Evolutionary conservation across 2,888 invertebrate genomes (phyloP).

Genomic region (Drosophila putrida): DNA sequence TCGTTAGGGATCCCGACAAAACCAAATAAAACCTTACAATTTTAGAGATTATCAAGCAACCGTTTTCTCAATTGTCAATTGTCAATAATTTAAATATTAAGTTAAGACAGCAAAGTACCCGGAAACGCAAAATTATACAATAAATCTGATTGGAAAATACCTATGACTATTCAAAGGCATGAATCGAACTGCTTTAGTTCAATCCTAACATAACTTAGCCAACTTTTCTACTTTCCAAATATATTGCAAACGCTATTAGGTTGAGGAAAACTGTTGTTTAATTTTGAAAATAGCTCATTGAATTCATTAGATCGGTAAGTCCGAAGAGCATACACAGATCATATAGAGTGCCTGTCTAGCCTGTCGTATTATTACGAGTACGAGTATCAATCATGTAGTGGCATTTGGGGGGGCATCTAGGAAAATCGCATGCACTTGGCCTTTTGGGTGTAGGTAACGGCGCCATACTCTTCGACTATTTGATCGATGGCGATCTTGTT

Average conservation of each 20-base stretch:
- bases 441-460: constrained; percentile 70
- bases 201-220: background rate
- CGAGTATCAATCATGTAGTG: no score
- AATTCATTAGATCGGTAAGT: background rate
- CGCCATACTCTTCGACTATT: constrained; percentile 67
- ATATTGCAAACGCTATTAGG: background rate
- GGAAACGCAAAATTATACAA: background rate
- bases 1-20: no score
- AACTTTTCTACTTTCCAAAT: no score
- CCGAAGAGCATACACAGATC: background rate
- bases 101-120: background rate
- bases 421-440: constrained; percentile 72
- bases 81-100: no score
- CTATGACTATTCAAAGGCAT: background rate
- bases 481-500: constrained; percentile 75
- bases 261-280: background rate
- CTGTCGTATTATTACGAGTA: no score
- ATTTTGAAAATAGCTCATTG: constrained; percentile 7
- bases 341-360: no score
- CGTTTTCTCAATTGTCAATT: no score
- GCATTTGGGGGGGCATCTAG: no score
- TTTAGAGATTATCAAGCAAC: no score
- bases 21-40: no score
- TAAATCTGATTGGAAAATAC: no score
- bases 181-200: background rate